Percentiles rank a stretch among this genome's conserved stretches.
Conservation (phyloP, 2,888 invertebrate species). For the Agrotis clavis region DNA sequence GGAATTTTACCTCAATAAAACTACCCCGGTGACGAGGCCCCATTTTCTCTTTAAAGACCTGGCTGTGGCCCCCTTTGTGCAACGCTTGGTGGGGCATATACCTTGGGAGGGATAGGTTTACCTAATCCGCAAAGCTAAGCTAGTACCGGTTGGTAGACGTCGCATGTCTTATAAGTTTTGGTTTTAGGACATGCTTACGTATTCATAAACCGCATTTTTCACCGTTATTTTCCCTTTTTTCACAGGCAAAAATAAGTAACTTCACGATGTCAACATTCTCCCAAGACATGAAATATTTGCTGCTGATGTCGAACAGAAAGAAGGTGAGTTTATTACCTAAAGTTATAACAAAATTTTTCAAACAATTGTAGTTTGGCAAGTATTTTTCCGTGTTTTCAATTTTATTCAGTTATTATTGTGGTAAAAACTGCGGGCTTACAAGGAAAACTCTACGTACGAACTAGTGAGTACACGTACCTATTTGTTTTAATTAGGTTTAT, state of each 20-base stretch:
- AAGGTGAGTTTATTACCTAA: conserved; percentile 73
- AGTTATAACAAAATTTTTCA: no score
- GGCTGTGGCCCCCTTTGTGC: no score
- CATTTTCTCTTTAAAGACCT: no score
- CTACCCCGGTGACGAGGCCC: no score
- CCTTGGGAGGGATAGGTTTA: no score
- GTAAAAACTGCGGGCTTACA: background rate
- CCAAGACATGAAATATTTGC: conserved; percentile 78
- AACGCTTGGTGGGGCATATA: no score
- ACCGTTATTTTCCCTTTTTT: conserved; percentile 54
- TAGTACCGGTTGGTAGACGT: no score
- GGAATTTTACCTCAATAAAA: no score
- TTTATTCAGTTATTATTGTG: background rate
- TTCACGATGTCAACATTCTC: conserved; percentile 79
- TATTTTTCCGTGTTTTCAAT: background rate
- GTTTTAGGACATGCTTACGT: no score
- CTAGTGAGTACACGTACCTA: background rate
- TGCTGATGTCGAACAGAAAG: conserved; percentile 74
- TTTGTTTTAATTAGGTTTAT: background rate
- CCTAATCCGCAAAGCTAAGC: no score
- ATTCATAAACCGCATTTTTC: background rate
- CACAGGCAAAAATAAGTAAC: conserved; percentile 77
- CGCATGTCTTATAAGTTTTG: no score
- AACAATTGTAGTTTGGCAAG: no score
- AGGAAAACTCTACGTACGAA: background rate